Evolutionary conservation across 1,140 invertebrate species (phyloP).

Genomic region (Caenorhabditis briggsae): DNA sequence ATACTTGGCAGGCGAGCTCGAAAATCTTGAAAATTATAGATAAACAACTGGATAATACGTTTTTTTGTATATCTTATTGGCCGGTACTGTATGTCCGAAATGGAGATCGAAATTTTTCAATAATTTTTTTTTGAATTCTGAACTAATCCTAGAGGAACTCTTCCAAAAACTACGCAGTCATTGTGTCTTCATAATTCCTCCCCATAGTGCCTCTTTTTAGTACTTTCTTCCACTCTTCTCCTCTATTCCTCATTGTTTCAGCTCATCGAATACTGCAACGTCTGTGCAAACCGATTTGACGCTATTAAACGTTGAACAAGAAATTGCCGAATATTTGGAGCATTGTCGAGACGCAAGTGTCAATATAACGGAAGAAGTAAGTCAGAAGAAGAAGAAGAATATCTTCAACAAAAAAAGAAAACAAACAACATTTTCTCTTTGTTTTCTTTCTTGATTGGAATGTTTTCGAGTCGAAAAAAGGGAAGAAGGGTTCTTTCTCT

Average conservation of each 20-base stretch:
- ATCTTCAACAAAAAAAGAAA: not conserved
- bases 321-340: conserved; percentile 59
- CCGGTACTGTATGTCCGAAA: too few relatives aligned
- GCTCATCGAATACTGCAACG: conserved; percentile 42
- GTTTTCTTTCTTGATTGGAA: not conserved
- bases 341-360: conserved; percentile 45
- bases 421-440: conserved; percentile 21
- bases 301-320: conserved; percentile 62
- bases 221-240: too few relatives aligned
- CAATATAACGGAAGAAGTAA: conserved; percentile 43
- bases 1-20: too few relatives aligned
- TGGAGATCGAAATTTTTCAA: too few relatives aligned
- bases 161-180: conserved; percentile 21
- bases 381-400: not conserved
- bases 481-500: too few relatives aligned
- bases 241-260: conserved; percentile 22
- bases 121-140: too few relatives aligned
- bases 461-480: conserved; percentile 1
- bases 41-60: too few relatives aligned
- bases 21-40: too few relatives aligned
- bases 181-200: conserved; percentile 44
- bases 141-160: conserved; percentile 25
- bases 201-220: not conserved
- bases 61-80: too few relatives aligned
- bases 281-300: conserved; percentile 61